Evolutionary conservation across 2,113 vertebrate species (phyloP).

Genomic region (Noctilio leporinus): DNA sequence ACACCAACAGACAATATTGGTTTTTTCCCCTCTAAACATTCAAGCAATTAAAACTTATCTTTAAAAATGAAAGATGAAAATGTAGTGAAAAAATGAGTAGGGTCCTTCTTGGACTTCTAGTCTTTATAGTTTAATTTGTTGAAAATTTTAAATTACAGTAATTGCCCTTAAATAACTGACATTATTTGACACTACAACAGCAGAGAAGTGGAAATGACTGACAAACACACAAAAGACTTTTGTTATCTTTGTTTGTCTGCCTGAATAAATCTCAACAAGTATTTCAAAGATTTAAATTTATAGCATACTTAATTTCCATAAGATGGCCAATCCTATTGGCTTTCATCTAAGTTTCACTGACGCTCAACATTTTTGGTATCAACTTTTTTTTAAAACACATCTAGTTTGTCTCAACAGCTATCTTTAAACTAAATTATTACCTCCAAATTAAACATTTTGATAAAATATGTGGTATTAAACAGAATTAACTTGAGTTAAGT

Average conservation of each 20-base stretch:
- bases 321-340: conserved; percentile 80
- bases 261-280: conserved; percentile 89
- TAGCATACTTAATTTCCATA: conserved; percentile 85
- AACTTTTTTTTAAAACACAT: conserved; percentile 41
- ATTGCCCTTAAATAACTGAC: conserved; percentile 89
- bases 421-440: conserved; percentile 74
- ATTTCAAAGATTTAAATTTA: conserved; percentile 88
- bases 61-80: conserved; percentile 70
- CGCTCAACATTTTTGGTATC: conserved; percentile 78
- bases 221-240: conserved; percentile 89
- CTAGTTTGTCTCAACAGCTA: conserved; percentile 69
- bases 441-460: conserved; percentile 67
- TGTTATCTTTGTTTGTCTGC: conserved; percentile 90
- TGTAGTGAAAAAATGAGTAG: conserved; percentile 74
- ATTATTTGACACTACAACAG: conserved; percentile 88
- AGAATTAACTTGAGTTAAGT: neutral
- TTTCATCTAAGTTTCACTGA: conserved; percentile 76
- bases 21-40: conserved; percentile 63
- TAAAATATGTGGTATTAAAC: conserved; percentile 52
- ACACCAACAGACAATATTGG: neutral
- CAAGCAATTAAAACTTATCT: conserved; percentile 76
- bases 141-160: conserved; percentile 90
- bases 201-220: conserved; percentile 84
- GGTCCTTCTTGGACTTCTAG: conserved; percentile 80
- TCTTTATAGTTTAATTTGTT: conserved; percentile 89